Evolutionary conservation across 2,797 vertebrate genomes (phyloP).

Genomic region (Propithecus perrieri): DNA sequence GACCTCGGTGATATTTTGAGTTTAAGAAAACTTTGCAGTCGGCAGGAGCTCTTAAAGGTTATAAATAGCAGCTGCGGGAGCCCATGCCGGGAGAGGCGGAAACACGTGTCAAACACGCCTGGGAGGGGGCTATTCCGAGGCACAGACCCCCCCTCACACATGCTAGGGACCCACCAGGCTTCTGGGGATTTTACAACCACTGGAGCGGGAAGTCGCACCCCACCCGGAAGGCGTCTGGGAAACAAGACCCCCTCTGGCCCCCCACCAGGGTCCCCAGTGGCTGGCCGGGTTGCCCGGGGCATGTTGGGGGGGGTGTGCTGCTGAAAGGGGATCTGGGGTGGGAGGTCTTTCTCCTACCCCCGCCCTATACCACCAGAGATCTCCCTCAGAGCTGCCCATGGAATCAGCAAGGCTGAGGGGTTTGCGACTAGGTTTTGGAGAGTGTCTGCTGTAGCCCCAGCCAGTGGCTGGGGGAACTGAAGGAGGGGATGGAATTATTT

Average conservation of each 20-base stretch:
- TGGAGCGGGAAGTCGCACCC: constrained; percentile 76
- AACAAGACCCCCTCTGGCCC: constrained; percentile 2
- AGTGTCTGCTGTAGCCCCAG: neutral
- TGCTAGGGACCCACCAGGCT: constrained; percentile 52
- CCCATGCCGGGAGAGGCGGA: constrained; percentile 73
- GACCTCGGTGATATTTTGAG: constrained; percentile 81
- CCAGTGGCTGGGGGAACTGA: neutral
- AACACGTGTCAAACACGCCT: constrained; percentile 76
- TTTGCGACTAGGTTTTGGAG: neutral
- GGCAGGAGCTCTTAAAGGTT: constrained; percentile 81
- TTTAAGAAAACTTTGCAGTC: constrained; percentile 82
- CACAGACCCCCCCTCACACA: neutral
- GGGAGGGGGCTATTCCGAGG: constrained; percentile 68
- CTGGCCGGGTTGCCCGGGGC: neutral
- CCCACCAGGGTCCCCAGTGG: neutral
- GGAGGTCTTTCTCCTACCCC: neutral
- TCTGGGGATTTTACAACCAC: constrained; percentile 72
- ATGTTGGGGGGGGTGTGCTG: neutral
- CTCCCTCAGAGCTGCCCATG: neutral
- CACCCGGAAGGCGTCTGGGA: constrained; percentile 64
- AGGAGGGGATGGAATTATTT: neutral
- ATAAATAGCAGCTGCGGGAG: constrained; percentile 80
- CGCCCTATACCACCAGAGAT: neutral
- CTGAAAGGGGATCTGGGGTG: neutral
- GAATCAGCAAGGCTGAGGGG: neutral